Evolutionary conservation across 2,797 vertebrate species (phyloP).

Genomic region (Gorsachius magnificus): DNA sequence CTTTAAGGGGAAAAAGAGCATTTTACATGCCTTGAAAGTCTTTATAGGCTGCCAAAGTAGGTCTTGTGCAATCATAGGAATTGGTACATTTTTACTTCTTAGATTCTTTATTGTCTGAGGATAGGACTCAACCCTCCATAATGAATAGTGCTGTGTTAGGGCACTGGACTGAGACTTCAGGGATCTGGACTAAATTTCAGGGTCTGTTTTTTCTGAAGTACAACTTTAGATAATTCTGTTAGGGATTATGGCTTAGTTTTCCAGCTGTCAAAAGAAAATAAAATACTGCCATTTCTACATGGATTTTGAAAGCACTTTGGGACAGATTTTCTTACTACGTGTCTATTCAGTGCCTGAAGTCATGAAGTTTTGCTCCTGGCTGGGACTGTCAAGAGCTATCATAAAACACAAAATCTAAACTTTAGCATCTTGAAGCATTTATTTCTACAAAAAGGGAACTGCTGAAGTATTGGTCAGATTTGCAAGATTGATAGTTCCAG

Average conservation of each 20-base stretch:
- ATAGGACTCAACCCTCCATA: not conserved
- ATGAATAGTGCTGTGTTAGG: not conserved
- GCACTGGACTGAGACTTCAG: not conserved
- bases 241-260: not conserved
- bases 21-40: not conserved
- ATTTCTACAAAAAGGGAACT: not conserved
- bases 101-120: not conserved
- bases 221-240: not conserved
- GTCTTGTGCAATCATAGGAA: not conserved
- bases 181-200: not conserved
- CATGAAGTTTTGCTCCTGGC: not conserved
- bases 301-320: not conserved
- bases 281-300: not conserved
- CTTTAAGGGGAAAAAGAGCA: not conserved
- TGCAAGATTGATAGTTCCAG: not conserved
- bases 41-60: not conserved
- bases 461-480: not conserved
- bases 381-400: not conserved
- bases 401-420: not conserved
- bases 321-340: not conserved
- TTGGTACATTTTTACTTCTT: not conserved
- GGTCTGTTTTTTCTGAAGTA: not conserved
- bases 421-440: not conserved
- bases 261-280: slow-evolving; percentile 16
- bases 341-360: not conserved